phyloP scores from a whole-genome alignment of 2,113 vertebrate genomes.

The Plestiodon gilberti region DNA sequence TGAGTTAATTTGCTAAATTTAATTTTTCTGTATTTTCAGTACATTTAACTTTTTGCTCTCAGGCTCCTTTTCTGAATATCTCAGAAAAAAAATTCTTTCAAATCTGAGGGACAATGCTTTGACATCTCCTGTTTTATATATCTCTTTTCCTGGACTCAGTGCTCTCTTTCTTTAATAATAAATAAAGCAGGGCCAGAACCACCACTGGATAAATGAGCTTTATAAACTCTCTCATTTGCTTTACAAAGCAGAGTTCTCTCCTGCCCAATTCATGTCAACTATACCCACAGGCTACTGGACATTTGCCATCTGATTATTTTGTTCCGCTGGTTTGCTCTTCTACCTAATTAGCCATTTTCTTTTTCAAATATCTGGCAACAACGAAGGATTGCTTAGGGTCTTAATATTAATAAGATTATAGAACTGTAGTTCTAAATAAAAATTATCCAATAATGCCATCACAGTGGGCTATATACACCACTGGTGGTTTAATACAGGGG shows the following conservation, averaged over 20 bases:
- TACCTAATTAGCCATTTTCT: neutral
- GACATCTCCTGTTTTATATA: neutral
- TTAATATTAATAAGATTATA: slow-evolving; percentile 4
- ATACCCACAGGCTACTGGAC: neutral
- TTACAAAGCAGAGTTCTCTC: neutral
- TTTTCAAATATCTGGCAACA: neutral
- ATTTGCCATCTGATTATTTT: neutral
- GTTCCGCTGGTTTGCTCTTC: neutral
- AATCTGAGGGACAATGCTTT: neutral
- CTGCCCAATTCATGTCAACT: neutral
- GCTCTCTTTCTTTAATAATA: neutral
- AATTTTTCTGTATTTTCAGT: slow-evolving; percentile 5
- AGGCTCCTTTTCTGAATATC: neutral
- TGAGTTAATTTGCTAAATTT: neutral
- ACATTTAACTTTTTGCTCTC: neutral
- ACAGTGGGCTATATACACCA: neutral
- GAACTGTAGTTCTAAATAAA: neutral
- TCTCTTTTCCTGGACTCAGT: neutral
- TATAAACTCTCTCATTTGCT: neutral
- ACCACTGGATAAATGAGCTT: neutral
- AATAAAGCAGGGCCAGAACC: neutral
- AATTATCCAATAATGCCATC: neutral
- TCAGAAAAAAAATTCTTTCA: neutral
- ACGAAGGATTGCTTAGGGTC: neutral
- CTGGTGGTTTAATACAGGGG: neutral